Percentiles rank a stretch among this genome's conserved stretches.
These are phyloP conservation scores for Borostomias antarcticus DNA, from an alignment of 2,797 vertebrate genomes.

Conservation along the genomic window DNA sequence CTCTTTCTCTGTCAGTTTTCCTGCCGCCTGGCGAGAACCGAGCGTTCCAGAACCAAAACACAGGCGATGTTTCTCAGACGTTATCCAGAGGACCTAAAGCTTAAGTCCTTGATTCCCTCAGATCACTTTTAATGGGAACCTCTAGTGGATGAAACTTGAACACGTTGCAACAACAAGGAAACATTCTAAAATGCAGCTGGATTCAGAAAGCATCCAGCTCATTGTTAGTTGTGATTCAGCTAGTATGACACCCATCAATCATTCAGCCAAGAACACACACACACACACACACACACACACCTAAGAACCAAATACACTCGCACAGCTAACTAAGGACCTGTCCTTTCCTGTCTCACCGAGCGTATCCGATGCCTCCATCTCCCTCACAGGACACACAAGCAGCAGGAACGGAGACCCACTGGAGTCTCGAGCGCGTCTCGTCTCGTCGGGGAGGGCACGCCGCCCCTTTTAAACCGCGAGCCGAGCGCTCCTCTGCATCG, in stretches of 20 bases:
- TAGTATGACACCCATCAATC: slow-evolving; percentile 43
- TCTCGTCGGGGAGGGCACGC: slow-evolving; percentile 26
- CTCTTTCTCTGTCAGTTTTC: slow-evolving; percentile 43
- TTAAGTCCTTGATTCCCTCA: slow-evolving; percentile 50
- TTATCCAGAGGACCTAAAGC: slow-evolving; percentile 25
- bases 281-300: slow-evolving; percentile 32
- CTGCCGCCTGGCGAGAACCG: slow-evolving; percentile 19
- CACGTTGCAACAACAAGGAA: slow-evolving; percentile 41
- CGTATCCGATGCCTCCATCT: slow-evolving; percentile 30
- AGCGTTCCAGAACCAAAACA: slow-evolving; percentile 30
- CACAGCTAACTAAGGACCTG: too few species aligned
- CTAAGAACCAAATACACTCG: slow-evolving; percentile 56
- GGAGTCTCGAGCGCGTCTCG: slow-evolving; percentile 43
- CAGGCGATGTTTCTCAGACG: slow-evolving; percentile 34
- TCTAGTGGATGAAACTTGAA: slow-evolving; percentile 51
- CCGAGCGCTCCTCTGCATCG: slow-evolving; percentile 36
- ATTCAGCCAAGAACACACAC: slow-evolving; percentile 44
- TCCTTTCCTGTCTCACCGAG: slow-evolving; percentile 32
- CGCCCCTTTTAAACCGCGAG: slow-evolving; percentile 32
- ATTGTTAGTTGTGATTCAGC: slow-evolving; percentile 53
- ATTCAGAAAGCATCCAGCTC: slow-evolving; percentile 50
- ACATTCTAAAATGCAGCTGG: slow-evolving; percentile 34
- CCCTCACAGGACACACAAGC: background rate
- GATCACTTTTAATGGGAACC: slow-evolving; percentile 53
- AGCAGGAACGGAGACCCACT: slow-evolving; percentile 35